Evolutionary conservation across 2,797 vertebrate species (phyloP), one percentile per base, ranked within the genome.

Genomic region (Potorous gilbertii): DNA sequence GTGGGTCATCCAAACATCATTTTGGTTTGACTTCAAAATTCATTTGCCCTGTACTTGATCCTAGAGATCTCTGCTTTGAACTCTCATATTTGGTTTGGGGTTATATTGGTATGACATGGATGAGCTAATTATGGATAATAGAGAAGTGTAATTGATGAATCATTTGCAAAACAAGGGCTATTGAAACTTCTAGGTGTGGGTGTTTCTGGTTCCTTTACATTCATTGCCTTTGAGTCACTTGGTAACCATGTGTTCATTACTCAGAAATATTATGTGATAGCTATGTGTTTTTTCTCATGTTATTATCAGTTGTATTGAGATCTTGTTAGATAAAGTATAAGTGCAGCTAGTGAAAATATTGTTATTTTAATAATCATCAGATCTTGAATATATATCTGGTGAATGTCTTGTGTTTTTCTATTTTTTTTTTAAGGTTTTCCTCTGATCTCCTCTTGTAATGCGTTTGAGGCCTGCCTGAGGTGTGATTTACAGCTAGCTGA

Each of bases 231-330:
- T 98, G 97, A 93, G 91, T 98, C 92, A 92, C n/a, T 24, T 40
- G 91, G 28, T 92, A 87, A 92, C 55, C 94, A 97, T 93, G 95
- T 98, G 59, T 90, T 97, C 55, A 93, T 97, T 96, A 97, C 93
- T 97, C 93, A 97, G 56, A 96, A 91, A 62, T 95, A 96, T 94
- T 96, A 93, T 96, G 96, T 94, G 91, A 95, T 96, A 92, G 34
- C n/a, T 94, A 1, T 93, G 92, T 92, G 92, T 54, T 54, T 81
- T 56, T 74, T 1, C 21, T 92, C 21, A 14, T 95, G 50, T 81
- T 50, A 89, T 87, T 13, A 1, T 92, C 92, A 96, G 56, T 59
- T 90, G 54, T 87, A 92, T 92, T 94, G 89, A 92, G 28, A 81
- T 94, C 56, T 94, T 92, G 16, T 95, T 97, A 94, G 92, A 94